phyloP scores from a whole-genome alignment of 1,140 invertebrate species.

The Dryas iulia region DNA sequence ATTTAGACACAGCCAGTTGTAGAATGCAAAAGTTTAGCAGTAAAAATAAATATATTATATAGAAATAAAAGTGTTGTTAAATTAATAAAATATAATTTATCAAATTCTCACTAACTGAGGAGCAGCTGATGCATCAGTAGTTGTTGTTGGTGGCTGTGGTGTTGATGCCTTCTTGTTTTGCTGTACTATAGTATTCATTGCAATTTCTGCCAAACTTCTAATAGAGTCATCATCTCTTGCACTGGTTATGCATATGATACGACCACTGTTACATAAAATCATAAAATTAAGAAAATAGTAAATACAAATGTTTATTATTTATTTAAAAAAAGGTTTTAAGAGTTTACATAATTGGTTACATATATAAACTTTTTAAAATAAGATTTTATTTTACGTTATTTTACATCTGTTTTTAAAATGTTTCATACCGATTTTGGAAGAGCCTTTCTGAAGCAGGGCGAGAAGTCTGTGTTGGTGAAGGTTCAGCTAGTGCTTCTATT shows the following conservation, averaged over 20 bases:
- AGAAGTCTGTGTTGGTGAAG: constrained; percentile 82
- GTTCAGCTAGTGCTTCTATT: constrained; percentile 91
- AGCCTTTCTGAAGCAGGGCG: constrained; percentile 79
- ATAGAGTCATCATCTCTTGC: constrained; percentile 91
- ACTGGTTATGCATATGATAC: constrained; percentile 94
- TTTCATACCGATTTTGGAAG: constrained; percentile 80
- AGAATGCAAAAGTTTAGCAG: too few species aligned
- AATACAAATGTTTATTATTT: too few species aligned
- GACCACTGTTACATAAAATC: constrained; percentile 84
- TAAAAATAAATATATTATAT: too few species aligned
- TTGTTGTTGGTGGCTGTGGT: constrained; percentile 46
- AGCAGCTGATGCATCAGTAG: constrained; percentile 39
- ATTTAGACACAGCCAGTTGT: too few species aligned
- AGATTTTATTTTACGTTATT: too few species aligned
- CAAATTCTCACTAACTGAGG: constrained; percentile 43
- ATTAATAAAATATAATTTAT: constrained; percentile 90
- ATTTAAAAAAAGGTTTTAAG: too few species aligned
- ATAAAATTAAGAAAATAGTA: too few species aligned
- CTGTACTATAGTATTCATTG: constrained; percentile 87
- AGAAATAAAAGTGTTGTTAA: too few species aligned
- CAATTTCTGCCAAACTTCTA: constrained; percentile 91
- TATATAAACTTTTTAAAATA: background rate
- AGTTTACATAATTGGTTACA: too few species aligned
- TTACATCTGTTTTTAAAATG: too few species aligned
- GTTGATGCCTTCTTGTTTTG: constrained; percentile 86